Evolutionary conservation across 2,888 invertebrate species (phyloP), one percentile per base, ranked within the genome.

Genomic region (Sipha maydis): DNA sequence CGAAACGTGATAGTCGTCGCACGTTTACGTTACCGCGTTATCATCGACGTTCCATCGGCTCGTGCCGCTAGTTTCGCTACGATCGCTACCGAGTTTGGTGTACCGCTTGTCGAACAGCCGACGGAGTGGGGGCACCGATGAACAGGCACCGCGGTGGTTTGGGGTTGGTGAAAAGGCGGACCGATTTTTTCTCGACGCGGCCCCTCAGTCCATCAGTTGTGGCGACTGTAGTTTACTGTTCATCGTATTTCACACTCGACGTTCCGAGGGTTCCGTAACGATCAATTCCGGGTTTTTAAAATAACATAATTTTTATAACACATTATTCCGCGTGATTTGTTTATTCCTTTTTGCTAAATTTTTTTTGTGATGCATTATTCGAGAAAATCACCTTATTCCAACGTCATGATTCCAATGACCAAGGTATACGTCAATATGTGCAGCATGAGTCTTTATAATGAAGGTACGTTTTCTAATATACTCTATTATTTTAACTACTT

Each of bases 161-260:
- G 61, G 88, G 88, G 88, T 82, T 88, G 88, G 88, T 88, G 88
- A 88, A 88, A 88, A 88, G 88, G 88, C 88, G 88, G 88, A 88
- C 88, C 88, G 75, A 88, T 75, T 88, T 82, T 75, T 61, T 41
- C 71, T 73, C 88, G 79, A 41, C 88, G 80, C 80, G 88, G 80
- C 88, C 88, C 88, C 80, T 88, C 88, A 75, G 80, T 88, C 61
- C 61, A 56, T 88, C 61, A 56, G 85, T 85, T 71, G 78, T 71
- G 54, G 25, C 79, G 73, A 38, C 86, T 41, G 54, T 48, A 38
- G 80, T 88, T 25, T 31, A 28, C 38, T 38, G 86, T 25, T 25
- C 75, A 4, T 25, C 25, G 14, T n/a, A 4, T 0, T n/a, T n/a
- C 3, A 3, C 56, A 34, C 56, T 25, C 31, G 41, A 48, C 25